Conservation (phyloP, 2,888 invertebrate species). For the Girardia tigrina region DNA sequence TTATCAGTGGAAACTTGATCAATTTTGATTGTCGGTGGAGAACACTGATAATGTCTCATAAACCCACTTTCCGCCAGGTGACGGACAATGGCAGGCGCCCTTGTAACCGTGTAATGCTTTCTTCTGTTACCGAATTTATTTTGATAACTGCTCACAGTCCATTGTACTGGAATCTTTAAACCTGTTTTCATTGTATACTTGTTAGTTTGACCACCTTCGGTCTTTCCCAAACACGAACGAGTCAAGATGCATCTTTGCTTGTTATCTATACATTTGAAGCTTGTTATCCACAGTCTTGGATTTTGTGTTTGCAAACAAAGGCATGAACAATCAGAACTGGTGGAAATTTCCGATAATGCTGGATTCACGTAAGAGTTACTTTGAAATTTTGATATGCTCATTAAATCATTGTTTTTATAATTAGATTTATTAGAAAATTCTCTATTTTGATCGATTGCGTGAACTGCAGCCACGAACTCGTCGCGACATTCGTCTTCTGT, state of each 20-base stretch:
- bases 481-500: conserved; percentile 91
- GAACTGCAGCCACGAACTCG: conserved; percentile 75
- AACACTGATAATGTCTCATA: neutral
- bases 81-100: neutral
- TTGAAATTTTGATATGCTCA: neutral
- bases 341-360: neutral
- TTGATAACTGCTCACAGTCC: neutral
- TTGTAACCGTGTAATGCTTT: conserved; percentile 7
- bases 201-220: neutral
- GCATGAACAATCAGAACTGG: neutral
- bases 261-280: neutral
- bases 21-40: neutral
- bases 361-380: neutral
- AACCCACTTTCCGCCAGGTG: neutral
- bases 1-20: neutral
- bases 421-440: conserved; percentile 59
- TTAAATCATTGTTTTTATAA: conserved; percentile 5
- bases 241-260: neutral
- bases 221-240: conserved; percentile 5
- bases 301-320: neutral
- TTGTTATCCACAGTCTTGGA: neutral
- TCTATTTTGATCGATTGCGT: conserved; percentile 60
- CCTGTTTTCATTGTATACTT: neutral
- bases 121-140: neutral
- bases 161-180: neutral